Conservation (phyloP, 2,113 vertebrate genomes). For the Alligator sinensis region DNA sequence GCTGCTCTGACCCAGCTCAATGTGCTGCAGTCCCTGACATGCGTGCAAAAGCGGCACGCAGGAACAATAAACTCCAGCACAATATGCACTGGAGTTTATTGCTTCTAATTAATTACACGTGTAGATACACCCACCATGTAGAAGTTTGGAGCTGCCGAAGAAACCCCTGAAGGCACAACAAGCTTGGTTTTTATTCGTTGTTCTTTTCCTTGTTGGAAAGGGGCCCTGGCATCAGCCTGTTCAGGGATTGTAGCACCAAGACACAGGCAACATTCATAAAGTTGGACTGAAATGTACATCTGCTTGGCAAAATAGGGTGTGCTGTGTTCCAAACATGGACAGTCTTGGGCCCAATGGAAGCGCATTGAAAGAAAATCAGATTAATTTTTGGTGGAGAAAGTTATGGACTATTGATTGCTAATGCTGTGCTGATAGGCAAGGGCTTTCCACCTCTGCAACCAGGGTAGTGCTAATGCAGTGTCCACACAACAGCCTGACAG, state of each 20-base stretch:
- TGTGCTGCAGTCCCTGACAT: too few relatives aligned
- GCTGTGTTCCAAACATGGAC: neutral
- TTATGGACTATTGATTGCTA: neutral
- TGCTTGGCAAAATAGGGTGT: neutral
- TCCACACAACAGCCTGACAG: neutral
- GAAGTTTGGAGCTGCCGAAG: neutral
- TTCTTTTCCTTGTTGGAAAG: neutral
- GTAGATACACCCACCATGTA: neutral
- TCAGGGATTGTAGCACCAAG: neutral
- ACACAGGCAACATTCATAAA: neutral
- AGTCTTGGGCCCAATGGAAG: neutral
- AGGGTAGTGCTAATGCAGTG: neutral
- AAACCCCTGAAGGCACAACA: neutral
- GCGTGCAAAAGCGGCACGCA: too few relatives aligned
- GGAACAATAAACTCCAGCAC: too few relatives aligned
- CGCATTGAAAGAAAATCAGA: neutral
- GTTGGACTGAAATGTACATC: neutral
- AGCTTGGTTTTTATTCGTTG: neutral
- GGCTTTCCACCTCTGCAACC: neutral
- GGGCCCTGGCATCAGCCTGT: neutral
- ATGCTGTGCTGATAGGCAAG: neutral
- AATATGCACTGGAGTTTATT: too few relatives aligned
- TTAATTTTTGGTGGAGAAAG: neutral
- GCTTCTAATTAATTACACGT: too few relatives aligned
- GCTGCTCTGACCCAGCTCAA: too few relatives aligned